Evolutionary conservation across 2,797 vertebrate species (phyloP).

Genomic region (Enteromius argenteus): DNA sequence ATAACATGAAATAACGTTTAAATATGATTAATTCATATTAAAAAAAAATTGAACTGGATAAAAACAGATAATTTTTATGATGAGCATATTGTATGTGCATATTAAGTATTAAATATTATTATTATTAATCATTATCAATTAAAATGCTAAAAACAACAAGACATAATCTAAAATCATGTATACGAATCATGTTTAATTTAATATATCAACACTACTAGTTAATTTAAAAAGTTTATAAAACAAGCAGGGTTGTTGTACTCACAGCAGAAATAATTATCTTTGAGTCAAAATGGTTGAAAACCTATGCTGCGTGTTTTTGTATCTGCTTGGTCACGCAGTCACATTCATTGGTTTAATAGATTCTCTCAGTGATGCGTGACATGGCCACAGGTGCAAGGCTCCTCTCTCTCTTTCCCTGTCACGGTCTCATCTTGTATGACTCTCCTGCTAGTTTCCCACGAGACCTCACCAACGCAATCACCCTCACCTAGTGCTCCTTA

Average conservation of each 20-base stretch:
- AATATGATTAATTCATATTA: too few relatives aligned
- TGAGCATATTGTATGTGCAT: too few relatives aligned
- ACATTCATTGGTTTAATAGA: not conserved
- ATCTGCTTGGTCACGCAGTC: slow-evolving; percentile 12
- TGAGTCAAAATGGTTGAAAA: not conserved
- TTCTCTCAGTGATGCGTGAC: slow-evolving; percentile 15
- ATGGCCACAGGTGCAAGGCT: slow-evolving; percentile 34
- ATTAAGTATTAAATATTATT: too few relatives aligned
- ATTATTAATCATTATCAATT: not conserved
- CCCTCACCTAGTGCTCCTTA: slow-evolving; percentile 10
- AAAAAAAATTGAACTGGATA: too few relatives aligned
- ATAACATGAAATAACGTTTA: too few relatives aligned
- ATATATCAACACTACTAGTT: not conserved
- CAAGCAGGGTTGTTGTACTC: not conserved
- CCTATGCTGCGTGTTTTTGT: slow-evolving; percentile 22
- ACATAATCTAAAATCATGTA: not conserved
- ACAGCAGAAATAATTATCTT: not conserved
- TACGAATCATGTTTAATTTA: not conserved
- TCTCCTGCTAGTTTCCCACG: not conserved
- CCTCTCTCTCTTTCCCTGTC: not conserved
- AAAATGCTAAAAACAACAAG: not conserved
- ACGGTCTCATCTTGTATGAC: slow-evolving; percentile 7
- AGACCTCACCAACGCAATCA: slow-evolving; percentile 14
- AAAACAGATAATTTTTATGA: too few relatives aligned
- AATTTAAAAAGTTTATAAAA: not conserved